These are phyloP conservation scores for Amiota minor DNA, from an alignment of 2,888 invertebrate species.

Conservation along the genomic window DNA sequence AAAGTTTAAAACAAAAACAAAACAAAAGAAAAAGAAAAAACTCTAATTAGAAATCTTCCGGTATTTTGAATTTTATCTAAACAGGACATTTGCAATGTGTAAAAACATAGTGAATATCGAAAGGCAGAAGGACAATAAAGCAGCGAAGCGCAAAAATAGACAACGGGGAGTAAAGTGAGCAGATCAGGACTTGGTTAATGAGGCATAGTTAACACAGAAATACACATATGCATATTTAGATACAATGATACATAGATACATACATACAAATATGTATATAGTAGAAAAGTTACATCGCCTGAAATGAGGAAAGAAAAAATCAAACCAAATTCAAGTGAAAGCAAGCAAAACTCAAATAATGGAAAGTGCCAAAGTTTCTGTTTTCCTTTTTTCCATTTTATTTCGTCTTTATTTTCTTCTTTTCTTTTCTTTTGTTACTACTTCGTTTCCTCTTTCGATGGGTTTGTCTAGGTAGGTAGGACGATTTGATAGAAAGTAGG, in stretches of 20 bases:
- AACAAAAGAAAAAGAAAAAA: conserved; percentile 39
- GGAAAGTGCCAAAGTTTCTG: conserved; percentile 19
- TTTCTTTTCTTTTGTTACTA: conserved; percentile 4
- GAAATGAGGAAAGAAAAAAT: background rate
- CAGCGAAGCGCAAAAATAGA: conserved; percentile 14
- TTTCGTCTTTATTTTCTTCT: background rate
- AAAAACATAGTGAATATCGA: conserved; percentile 17
- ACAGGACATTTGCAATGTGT: conserved; percentile 46
- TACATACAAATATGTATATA: no score
- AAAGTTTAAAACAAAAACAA: background rate
- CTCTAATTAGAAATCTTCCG: conserved; percentile 65
- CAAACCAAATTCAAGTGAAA: conserved; percentile 7
- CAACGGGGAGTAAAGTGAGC: background rate
- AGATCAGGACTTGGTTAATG: background rate
- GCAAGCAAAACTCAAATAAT: conserved; percentile 15
- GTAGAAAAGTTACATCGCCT: background rate
- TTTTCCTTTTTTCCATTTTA: conserved; percentile 4
- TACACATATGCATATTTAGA: background rate
- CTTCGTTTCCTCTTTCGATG: background rate
- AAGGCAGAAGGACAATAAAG: background rate
- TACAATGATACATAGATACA: background rate
- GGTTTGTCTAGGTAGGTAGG: background rate
- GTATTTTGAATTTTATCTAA: conserved; percentile 60
- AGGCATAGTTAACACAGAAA: background rate
- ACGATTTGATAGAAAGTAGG: conserved; percentile 16